phyloP scores from a whole-genome alignment of 1,140 invertebrate genomes.

The Neuroterus valhalla region DNA sequence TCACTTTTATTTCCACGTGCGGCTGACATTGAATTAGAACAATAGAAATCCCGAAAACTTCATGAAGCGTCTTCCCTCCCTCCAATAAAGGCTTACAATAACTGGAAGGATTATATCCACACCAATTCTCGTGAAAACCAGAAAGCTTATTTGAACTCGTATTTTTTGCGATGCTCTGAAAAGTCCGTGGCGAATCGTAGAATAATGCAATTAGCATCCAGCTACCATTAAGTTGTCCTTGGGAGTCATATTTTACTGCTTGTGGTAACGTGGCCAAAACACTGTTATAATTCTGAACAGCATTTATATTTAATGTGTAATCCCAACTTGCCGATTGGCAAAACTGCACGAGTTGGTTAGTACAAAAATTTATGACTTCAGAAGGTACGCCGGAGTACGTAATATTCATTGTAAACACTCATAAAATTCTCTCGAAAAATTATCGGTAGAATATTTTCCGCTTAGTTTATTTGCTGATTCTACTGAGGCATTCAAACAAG shows the following conservation, averaged over 20 bases:
- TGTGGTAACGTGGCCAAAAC: slow-evolving; percentile 27
- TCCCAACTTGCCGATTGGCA: slow-evolving; percentile 27
- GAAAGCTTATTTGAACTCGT: background rate
- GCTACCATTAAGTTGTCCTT: slow-evolving; percentile 20
- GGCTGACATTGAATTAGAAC: background rate
- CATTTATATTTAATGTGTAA: slow-evolving; percentile 29
- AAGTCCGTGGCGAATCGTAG: slow-evolving; percentile 2
- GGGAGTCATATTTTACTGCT: slow-evolving; percentile 19
- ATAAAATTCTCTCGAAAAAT: background rate
- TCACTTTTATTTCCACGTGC: background rate
- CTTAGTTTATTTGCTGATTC: too few relatives aligned
- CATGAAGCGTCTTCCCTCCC: background rate
- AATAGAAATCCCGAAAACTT: background rate
- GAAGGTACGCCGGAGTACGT: slow-evolving; percentile 1
- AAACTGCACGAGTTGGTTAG: slow-evolving; percentile 22
- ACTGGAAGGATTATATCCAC: slow-evolving; percentile 8
- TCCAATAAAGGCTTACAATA: slow-evolving; percentile 19
- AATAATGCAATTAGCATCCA: slow-evolving; percentile 24
- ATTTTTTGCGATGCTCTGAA: background rate
- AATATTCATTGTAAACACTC: background rate
- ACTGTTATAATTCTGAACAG: slow-evolving; percentile 20
- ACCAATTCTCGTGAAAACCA: background rate
- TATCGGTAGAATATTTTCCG: too few relatives aligned
- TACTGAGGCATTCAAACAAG: too few relatives aligned
- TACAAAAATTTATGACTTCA: slow-evolving; percentile 24